phyloP scores from a whole-genome alignment of 2,797 vertebrate genomes.

The Pachyuromys duprasi region DNA sequence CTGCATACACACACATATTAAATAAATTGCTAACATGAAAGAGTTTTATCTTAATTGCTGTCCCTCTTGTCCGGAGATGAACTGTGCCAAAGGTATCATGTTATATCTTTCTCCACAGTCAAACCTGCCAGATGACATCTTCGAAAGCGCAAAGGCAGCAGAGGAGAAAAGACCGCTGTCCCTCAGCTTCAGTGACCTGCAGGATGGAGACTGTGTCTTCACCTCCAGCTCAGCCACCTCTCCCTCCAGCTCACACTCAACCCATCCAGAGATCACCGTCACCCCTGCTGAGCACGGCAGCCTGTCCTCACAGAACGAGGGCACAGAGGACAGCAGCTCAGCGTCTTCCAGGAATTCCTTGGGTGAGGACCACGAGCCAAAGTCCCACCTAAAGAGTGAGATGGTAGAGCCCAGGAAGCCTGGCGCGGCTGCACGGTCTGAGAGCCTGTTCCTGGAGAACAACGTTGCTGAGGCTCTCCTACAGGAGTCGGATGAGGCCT shows the following conservation, averaged over 20 bases:
- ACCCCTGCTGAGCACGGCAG: conserved; percentile 89
- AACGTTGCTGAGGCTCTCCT: conserved; percentile 86
- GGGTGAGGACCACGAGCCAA: conserved; percentile 71
- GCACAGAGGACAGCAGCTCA: conserved; percentile 77
- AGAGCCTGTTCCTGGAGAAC: conserved; percentile 90
- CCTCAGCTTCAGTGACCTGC: conserved; percentile 91
- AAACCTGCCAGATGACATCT: conserved; percentile 94
- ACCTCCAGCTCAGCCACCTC: conserved; percentile 84
- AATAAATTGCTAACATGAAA: not conserved
- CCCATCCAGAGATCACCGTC: conserved; percentile 93
- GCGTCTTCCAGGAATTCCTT: conserved; percentile 78
- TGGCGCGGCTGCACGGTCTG: conserved; percentile 74
- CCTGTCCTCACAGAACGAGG: conserved; percentile 80
- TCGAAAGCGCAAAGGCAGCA: conserved; percentile 91
- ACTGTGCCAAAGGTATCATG: not conserved
- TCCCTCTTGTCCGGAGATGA: conserved; percentile 40
- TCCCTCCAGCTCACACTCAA: conserved; percentile 80
- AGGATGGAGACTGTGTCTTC: conserved; percentile 85
- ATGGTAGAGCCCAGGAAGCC: conserved; percentile 59
- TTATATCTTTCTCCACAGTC: conserved; percentile 88
- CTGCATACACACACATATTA: not conserved
- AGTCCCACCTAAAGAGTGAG: not conserved
- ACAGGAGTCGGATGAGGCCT: conserved; percentile 89
- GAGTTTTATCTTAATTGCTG: not conserved
- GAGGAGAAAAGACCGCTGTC: conserved; percentile 93